phyloP scores from a whole-genome alignment of 2,797 vertebrate species.

The Poeciliopsis infans region DNA sequence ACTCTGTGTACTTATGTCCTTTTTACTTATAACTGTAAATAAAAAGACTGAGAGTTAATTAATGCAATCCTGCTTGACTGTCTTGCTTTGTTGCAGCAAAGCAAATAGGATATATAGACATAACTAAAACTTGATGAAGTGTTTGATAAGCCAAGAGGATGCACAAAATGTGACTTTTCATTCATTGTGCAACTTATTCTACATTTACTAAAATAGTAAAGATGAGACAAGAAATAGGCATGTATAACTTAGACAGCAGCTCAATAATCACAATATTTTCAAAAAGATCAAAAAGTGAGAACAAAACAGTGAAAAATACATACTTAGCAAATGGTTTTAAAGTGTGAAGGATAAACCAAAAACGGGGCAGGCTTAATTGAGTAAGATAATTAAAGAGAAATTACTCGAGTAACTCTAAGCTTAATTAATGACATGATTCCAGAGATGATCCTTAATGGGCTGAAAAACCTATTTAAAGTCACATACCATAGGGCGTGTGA shows the following conservation, averaged over 20 bases:
- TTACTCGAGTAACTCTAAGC: conserved; percentile 58
- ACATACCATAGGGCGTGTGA: conserved; percentile 13
- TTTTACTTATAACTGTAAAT: not conserved
- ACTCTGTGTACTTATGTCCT: not conserved
- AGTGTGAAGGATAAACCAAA: conserved; percentile 50
- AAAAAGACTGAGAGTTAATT: not conserved
- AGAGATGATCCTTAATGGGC: conserved; percentile 65
- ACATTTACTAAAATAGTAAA: not conserved
- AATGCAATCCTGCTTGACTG: not conserved
- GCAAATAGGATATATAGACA: not conserved
- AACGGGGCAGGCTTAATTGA: conserved; percentile 61
- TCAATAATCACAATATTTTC: not conserved
- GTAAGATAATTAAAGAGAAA: conserved; percentile 67
- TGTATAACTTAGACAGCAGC: conserved; percentile 3
- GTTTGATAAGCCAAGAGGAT: not conserved
- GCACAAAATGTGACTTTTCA: not conserved
- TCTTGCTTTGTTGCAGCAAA: not conserved
- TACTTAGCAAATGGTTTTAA: conserved; percentile 26
- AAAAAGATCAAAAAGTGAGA: conserved; percentile 15
- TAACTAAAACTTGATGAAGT: not conserved
- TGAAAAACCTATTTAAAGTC: conserved; percentile 60
- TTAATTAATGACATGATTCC: conserved; percentile 68
- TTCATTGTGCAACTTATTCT: conserved; percentile 2
- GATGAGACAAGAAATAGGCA: not conserved
- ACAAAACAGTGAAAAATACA: not conserved